Evolutionary conservation across 2,797 vertebrate genomes (phyloP), one percentile per base, ranked within the genome.

Genomic region (Eulemur coronatus): DNA sequence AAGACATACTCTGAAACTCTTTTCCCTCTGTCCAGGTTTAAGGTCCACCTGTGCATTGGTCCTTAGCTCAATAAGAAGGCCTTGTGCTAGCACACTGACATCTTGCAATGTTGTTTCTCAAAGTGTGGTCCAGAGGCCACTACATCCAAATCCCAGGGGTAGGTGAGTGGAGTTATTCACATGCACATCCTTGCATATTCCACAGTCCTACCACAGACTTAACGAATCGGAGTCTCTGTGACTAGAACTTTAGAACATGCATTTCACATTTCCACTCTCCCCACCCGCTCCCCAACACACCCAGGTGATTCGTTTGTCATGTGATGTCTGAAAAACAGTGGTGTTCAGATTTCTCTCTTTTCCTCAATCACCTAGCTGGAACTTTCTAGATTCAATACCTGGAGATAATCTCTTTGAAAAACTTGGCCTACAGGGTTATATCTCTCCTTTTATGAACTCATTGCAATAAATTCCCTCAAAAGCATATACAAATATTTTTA

Each of bases 381-480:
- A 50, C 8, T 82, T 78, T 94, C 73, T 84, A 84, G 48, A 90
- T 90, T 84, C 80, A 55, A 5, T 43, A 33, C n/a, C 30, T 5
- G 11, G 15, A 6, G 9, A 17, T 18, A 26, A 26, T 80, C 2
- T 75, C 52, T 65, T 88, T 81, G 33, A 57, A 93, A 95, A 26
- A 57, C 26, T 48, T 93, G 69, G 4, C 24, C 22, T 81, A 30
- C 4, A 41, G 2, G 38, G 18, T 24, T 61, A 20, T 61, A 35
- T 28, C 1, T 67, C 28, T 95, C 28, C 20, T 89, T 69, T 81
- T 41, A 55, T 90, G 46, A 93, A 12, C 18, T 63, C 52, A 15
- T 94, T 84, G 20, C 4, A 69, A 84, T 92, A 87, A 86, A 67
- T 17, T 79, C n/a, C 28, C 57, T 81, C 10, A 59, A 91, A 61